Evolutionary conservation across 2,797 vertebrate species (phyloP).

Genomic region (Falco peregrinus): DNA sequence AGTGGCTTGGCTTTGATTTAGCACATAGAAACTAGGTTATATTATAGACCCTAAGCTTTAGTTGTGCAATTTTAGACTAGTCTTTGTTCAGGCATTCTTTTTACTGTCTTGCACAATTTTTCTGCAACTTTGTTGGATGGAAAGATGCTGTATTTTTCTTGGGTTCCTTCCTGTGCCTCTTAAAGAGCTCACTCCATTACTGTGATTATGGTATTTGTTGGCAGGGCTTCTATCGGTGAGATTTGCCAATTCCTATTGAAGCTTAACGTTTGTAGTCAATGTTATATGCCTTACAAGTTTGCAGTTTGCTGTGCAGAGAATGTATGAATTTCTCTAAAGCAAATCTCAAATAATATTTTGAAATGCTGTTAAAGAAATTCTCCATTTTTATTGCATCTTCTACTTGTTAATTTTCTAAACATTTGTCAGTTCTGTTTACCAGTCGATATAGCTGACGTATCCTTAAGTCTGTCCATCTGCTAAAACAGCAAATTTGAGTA

Average conservation of each 20-base stretch:
- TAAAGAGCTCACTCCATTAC: neutral
- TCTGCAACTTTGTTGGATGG: neutral
- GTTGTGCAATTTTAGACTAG: neutral
- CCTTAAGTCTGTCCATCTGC: neutral
- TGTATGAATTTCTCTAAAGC: neutral
- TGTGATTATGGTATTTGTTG: neutral
- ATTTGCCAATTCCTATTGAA: neutral
- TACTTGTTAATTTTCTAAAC: neutral
- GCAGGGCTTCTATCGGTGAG: neutral
- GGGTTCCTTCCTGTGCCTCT: neutral
- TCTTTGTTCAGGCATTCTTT: neutral
- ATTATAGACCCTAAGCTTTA: neutral
- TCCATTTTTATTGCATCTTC: neutral
- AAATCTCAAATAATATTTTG: neutral
- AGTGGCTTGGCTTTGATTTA: neutral
- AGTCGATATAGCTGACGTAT: neutral
- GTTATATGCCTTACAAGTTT: neutral
- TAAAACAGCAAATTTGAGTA: neutral
- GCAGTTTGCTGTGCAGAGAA: neutral
- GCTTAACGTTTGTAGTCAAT: neutral
- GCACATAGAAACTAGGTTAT: neutral
- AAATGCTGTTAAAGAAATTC: neutral
- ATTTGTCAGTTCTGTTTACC: neutral
- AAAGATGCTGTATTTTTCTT: neutral
- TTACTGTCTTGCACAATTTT: neutral